Evolutionary conservation across 2,797 vertebrate genomes (phyloP).

Genomic region (Falco rusticolus): DNA sequence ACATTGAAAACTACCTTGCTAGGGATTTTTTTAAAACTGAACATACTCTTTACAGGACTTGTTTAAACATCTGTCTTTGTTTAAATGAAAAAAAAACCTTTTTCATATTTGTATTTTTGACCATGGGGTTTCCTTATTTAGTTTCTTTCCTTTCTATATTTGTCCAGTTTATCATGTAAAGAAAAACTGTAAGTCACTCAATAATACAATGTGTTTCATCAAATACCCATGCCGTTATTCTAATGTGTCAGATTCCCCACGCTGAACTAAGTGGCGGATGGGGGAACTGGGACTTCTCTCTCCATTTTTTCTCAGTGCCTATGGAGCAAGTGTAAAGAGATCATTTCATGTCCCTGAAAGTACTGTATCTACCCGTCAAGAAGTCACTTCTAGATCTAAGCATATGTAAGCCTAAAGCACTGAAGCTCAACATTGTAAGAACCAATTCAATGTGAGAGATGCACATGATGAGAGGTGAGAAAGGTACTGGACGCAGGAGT

Average conservation of each 20-base stretch:
- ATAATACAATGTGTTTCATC: neutral
- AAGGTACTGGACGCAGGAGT: neutral
- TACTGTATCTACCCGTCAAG: neutral
- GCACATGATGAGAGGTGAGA: neutral
- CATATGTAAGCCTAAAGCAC: neutral
- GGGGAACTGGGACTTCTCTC: neutral
- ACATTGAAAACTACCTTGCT: neutral
- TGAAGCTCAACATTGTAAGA: neutral
- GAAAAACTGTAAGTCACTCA: neutral
- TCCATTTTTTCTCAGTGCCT: neutral
- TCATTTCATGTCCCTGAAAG: neutral
- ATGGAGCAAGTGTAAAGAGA: neutral
- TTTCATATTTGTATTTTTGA: neutral
- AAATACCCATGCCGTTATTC: neutral
- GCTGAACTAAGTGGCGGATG: neutral
- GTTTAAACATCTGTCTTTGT: neutral
- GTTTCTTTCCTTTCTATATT: neutral
- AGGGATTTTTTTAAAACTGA: neutral
- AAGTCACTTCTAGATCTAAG: neutral
- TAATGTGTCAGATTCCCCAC: neutral
- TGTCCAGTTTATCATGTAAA: neutral
- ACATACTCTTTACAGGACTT: neutral
- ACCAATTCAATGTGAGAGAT: neutral
- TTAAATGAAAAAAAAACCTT: neutral
- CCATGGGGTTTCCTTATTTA: neutral